phyloP scores from a whole-genome alignment of 2,797 vertebrate species.

The Platalea minor region DNA sequence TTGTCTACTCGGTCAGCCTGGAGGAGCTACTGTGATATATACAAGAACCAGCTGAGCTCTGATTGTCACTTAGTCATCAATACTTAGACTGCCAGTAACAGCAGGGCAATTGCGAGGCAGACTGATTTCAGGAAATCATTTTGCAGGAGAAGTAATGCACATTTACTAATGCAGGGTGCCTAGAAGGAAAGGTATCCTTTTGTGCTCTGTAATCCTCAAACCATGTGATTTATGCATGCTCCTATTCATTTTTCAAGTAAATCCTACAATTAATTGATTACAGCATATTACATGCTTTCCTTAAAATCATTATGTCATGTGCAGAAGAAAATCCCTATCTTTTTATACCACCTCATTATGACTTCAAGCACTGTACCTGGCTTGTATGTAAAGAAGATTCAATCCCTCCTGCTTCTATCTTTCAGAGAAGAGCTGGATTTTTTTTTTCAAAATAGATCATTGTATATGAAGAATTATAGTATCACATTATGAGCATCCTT shows the following conservation, averaged over 20 bases:
- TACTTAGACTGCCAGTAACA: not conserved
- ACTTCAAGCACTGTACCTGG: not conserved
- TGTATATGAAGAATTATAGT: not conserved
- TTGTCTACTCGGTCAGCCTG: not conserved
- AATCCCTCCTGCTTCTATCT: not conserved
- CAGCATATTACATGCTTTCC: not conserved
- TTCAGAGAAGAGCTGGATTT: not conserved
- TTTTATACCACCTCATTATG: not conserved
- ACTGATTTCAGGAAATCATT: conserved; percentile 3
- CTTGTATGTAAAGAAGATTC: not conserved
- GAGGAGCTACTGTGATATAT: not conserved
- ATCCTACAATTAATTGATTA: not conserved
- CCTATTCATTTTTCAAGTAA: not conserved
- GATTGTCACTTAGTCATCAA: conserved; percentile 20
- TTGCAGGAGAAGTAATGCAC: not conserved
- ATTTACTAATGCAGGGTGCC: not conserved
- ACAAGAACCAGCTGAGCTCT: conserved; percentile 1
- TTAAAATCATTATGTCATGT: not conserved
- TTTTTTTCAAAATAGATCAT: not conserved
- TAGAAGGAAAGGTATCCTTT: not conserved
- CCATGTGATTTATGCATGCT: not conserved
- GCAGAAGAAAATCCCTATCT: not conserved
- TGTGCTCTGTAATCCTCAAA: not conserved
- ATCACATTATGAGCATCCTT: not conserved
- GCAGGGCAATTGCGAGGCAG: not conserved